Base-by-base conservation (phyloP, 2,113 vertebrate species). In the Malurus elegans region DNA sequence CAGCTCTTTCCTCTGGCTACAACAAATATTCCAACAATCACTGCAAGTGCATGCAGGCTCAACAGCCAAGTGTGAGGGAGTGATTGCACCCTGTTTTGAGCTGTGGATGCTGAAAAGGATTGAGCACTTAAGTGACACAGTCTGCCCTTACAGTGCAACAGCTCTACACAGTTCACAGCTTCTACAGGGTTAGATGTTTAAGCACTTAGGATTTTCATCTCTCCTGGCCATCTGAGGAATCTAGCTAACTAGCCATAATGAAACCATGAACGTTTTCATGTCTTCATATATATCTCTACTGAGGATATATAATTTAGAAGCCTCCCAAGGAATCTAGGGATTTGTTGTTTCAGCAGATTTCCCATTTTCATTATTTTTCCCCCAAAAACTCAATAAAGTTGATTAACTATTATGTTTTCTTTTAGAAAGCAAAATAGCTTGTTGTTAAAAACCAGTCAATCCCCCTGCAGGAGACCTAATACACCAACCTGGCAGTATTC, bases 11-110 rank as follows among this genome's bases (percentile, higher is more conserved):
- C 60, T 3, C 5, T 23, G 28, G 14, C 34, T 66, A 12, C 28
- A 53, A 3, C 0, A 0, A 29, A 13, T 47, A 36, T 26, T 83
- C 86, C 56, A 42, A 5, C 2, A 36, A 24, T 34, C 15, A 14
- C n/a, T 80, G 45, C n/a, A 56, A 15, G 29, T 26, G 36, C 20
- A 5, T 34, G 18, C 44, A 82, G 75, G 78, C 61, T 71, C 71
- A 72, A 44, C 16, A 50, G 31, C 54, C 19, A 4, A 29, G 4
- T 34, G 34, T 19, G 48, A 71, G 31, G 38, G 31, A 45, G 26
- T n/a, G 34, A 56, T 7, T 48, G 58, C 64, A 51, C 5, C 19
- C 28, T 21, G 18, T 8, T 34, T 58, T 45, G 23, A 79, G 38
- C 32, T n/a, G 28, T 40, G 72, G 40, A 48, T 86, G 56, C 58